Conservation (phyloP, 2,113 vertebrate genomes). For the Chaetura pelagica region DNA sequence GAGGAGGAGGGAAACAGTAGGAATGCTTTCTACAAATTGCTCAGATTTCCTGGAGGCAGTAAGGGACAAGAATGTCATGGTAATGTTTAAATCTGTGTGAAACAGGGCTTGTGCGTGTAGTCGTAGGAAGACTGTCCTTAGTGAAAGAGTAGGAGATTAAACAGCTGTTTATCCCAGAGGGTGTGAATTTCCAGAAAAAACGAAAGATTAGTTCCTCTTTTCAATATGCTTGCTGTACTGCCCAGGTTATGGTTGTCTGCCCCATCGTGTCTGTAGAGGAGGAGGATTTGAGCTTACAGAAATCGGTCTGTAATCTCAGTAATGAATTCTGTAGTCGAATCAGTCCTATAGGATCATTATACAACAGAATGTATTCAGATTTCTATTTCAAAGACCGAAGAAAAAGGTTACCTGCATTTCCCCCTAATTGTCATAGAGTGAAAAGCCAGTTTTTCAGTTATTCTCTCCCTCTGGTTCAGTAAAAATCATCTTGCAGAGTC, state of each 20-base stretch:
- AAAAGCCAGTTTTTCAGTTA: neutral
- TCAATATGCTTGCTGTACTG: neutral
- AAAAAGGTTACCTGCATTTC: neutral
- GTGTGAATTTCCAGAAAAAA: neutral
- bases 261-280: accelerated
- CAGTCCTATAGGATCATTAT: accelerated
- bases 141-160: slow-evolving; percentile 8
- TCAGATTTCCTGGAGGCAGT: slow-evolving; percentile 30
- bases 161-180: neutral
- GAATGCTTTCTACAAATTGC: neutral
- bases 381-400: neutral
- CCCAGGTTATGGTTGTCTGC: neutral
- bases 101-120: neutral
- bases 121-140: neutral
- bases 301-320: neutral
- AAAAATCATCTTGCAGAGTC: neutral
- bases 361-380: neutral
- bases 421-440: neutral
- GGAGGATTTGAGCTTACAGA: neutral
- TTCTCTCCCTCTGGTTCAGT: neutral
- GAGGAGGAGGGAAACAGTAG: neutral
- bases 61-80: neutral
- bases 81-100: neutral
- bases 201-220: neutral
- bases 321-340: neutral